Evolutionary conservation across 2,797 vertebrate genomes (phyloP).

Genomic region (Aselliscus stoliczkanus): DNA sequence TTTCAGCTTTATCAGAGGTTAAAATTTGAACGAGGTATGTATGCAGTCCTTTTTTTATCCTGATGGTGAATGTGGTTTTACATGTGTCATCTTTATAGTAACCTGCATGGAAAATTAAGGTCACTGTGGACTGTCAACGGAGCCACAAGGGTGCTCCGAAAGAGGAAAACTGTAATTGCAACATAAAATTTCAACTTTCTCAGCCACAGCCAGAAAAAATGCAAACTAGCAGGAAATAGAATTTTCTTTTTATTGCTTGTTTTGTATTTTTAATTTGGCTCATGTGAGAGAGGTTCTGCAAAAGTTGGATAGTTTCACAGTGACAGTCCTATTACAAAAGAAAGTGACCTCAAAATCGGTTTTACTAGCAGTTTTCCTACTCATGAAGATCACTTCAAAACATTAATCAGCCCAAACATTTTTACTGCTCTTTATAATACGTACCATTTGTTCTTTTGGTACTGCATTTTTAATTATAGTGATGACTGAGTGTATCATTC

Average conservation of each 20-base stretch:
- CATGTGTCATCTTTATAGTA: neutral
- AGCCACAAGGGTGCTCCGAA: neutral
- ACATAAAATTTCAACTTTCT: neutral
- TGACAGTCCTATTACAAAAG: neutral
- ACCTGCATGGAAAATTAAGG: neutral
- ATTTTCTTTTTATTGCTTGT: neutral
- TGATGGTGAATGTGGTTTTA: neutral
- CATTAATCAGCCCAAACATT: neutral
- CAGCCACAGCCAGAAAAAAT: neutral
- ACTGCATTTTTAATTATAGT: neutral
- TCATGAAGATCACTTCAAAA: neutral
- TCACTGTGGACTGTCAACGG: neutral
- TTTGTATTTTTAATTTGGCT: constrained; percentile 41
- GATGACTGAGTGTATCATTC: neutral
- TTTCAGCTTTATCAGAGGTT: constrained; percentile 90
- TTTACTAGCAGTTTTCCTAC: neutral
- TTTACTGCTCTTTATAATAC: neutral
- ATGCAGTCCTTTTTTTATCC: neutral
- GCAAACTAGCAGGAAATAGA: neutral
- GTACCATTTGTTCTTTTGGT: neutral
- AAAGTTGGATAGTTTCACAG: neutral
- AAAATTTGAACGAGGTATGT: constrained; percentile 96
- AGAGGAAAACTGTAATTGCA: neutral
- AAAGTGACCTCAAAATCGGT: neutral
- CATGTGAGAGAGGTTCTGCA: neutral